phyloP scores from a whole-genome alignment of 1,140 invertebrate genomes.

The Lasaia peninsularis region DNA sequence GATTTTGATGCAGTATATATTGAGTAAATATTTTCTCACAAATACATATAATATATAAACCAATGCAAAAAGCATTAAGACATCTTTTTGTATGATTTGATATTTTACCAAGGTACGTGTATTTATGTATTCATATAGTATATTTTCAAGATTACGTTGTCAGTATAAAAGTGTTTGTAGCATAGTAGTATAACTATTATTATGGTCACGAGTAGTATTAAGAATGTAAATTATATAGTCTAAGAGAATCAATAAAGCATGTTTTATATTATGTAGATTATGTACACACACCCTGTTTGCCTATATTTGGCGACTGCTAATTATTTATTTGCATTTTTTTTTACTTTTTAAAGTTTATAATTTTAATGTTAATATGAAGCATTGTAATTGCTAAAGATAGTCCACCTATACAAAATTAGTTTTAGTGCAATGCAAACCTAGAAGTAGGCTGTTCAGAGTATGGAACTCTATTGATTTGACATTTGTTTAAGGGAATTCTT shows the following conservation, averaged over 20 bases:
- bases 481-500: no score
- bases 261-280: slow-evolving; percentile 75
- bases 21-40: no score
- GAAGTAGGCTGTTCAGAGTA: no score
- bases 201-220: slow-evolving; percentile 59
- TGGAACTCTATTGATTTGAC: neutral
- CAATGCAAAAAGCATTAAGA: neutral
- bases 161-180: slow-evolving; percentile 46
- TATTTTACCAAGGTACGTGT: neutral
- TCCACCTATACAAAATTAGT: slow-evolving; percentile 28
- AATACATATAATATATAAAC: no score
- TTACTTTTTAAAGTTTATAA: slow-evolving; percentile 67
- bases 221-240: slow-evolving; percentile 67
- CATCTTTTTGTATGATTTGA: slow-evolving; percentile 16
- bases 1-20: no score
- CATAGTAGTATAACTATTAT: slow-evolving; percentile 55
- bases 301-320: slow-evolving; percentile 56
- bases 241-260: slow-evolving; percentile 67
- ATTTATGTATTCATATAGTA: neutral
- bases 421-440: slow-evolving; percentile 11
- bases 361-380: slow-evolving; percentile 68
- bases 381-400: slow-evolving; percentile 52
- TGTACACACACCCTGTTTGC: slow-evolving; percentile 64
- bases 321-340: slow-evolving; percentile 76
- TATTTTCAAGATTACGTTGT: slow-evolving; percentile 28